phyloP scores from a whole-genome alignment of 2,888 invertebrate species.

The Caenorhabditis sp. region DNA sequence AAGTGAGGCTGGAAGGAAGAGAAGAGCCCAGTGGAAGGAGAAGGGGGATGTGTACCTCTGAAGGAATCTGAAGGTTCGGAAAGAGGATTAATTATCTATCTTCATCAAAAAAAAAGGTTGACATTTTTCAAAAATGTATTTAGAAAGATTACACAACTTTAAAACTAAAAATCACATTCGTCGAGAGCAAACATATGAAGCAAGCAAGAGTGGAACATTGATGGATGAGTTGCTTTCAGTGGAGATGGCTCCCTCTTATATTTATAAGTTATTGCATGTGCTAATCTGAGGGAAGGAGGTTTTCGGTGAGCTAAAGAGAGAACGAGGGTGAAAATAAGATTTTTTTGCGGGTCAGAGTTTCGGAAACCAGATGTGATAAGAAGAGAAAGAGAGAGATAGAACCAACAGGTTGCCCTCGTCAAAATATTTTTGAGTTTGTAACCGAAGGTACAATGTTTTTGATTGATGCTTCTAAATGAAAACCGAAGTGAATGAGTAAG shows the following conservation, averaged over 20 bases:
- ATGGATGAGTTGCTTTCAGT: conserved; percentile 34
- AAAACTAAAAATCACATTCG: conserved; percentile 26
- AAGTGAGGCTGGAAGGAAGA: not conserved
- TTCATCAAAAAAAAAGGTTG: not conserved
- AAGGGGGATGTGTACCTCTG: no score
- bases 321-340: conserved; percentile 5
- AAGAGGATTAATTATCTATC: not conserved
- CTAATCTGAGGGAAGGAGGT: not conserved
- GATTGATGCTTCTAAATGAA: no score
- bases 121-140: conserved; percentile 24
- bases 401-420: not conserved
- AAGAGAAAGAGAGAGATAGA: no score
- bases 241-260: conserved; percentile 4
- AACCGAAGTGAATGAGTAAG: no score
- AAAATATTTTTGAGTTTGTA: no score
- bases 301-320: not conserved
- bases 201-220: conserved; percentile 36
- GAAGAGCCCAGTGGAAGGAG: no score
- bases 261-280: conserved; percentile 30
- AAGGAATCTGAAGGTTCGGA: not conserved
- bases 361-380: not conserved
- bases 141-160: conserved; percentile 25
- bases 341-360: not conserved
- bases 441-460: no score
- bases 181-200: conserved; percentile 34